These are phyloP conservation scores for Trachops cirrhosus DNA, from an alignment of 2,797 vertebrate genomes.

Conservation along the genomic window DNA sequence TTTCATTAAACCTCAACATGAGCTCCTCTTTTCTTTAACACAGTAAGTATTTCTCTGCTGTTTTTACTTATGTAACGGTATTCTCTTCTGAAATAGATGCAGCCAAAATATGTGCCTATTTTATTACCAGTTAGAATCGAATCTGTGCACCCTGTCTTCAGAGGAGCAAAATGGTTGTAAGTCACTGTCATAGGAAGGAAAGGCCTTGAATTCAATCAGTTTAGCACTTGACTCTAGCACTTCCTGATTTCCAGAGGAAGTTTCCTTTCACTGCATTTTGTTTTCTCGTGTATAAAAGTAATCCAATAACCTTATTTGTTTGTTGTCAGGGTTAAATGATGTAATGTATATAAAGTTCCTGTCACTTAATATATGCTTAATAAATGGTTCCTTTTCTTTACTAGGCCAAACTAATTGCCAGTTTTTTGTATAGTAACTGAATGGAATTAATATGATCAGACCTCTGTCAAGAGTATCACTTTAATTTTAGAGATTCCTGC, in stretches of 20 bases:
- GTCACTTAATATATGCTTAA: not conserved
- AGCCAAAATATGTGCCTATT: not conserved
- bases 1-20: constrained; percentile 91
- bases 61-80: constrained; percentile 14
- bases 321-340: not conserved
- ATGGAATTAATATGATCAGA: not conserved
- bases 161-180: not conserved
- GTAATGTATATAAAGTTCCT: not conserved
- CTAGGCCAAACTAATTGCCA: not conserved
- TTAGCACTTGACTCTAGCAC: not conserved
- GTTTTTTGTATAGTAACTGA: not conserved
- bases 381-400: constrained; percentile 13
- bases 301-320: not conserved
- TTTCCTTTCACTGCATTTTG: not conserved
- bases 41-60: constrained; percentile 85
- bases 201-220: not conserved
- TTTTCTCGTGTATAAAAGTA: not conserved
- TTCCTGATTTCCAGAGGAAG: not conserved
- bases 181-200: not conserved
- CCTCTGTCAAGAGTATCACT: not conserved
- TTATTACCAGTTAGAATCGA: not conserved
- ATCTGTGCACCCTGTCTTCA: not conserved
- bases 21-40: constrained; percentile 92
- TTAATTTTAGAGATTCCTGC: not conserved
- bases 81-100: constrained; percentile 12